Conservation (phyloP, 2,797 vertebrate genomes). For the Myripristis murdjan region DNA sequence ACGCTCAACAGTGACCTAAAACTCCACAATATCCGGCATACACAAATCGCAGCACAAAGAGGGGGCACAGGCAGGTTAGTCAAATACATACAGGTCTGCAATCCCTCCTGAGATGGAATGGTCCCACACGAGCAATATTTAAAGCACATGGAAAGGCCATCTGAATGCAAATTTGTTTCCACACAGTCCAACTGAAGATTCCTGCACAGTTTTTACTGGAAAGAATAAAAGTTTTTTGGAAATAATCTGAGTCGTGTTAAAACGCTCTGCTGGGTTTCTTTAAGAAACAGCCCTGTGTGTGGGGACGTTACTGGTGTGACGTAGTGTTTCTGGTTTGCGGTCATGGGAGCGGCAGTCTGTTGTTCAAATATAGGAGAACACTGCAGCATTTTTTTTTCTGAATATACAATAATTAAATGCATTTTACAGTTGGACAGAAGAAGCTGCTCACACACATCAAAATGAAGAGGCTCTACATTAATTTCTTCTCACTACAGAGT, state of each 20-base stretch:
- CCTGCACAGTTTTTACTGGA: slow-evolving; percentile 89
- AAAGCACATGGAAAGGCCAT: slow-evolving; percentile 88
- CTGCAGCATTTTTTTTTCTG: slow-evolving; percentile 86
- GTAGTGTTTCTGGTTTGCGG: slow-evolving; percentile 94
- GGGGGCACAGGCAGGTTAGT: slow-evolving; percentile 74
- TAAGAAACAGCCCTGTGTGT: slow-evolving; percentile 82
- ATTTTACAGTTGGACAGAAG: slow-evolving; percentile 93
- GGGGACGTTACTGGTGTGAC: slow-evolving; percentile 78
- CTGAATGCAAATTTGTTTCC: slow-evolving; percentile 75
- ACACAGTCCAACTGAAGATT: slow-evolving; percentile 85
- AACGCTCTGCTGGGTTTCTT: slow-evolving; percentile 66
- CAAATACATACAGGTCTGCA: slow-evolving; percentile 87
- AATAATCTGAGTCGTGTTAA: slow-evolving; percentile 79
- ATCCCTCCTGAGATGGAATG: slow-evolving; percentile 89
- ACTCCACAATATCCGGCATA: slow-evolving; percentile 93
- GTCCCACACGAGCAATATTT: slow-evolving; percentile 89
- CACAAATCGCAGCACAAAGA: slow-evolving; percentile 88
- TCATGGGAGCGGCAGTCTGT: slow-evolving; percentile 86
- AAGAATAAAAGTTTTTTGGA: slow-evolving; percentile 79
- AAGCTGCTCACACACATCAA: slow-evolving; percentile 92
- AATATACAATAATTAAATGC: slow-evolving; percentile 96
- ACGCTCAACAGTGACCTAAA: slow-evolving; percentile 91
- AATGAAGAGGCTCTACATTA: slow-evolving; percentile 92
- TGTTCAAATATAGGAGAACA: slow-evolving; percentile 87
- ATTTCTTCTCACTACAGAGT: slow-evolving; percentile 97